These are phyloP conservation scores for Caenorhabditis imperialis DNA, from an alignment of 2,888 invertebrate species.

Conservation along the genomic window DNA sequence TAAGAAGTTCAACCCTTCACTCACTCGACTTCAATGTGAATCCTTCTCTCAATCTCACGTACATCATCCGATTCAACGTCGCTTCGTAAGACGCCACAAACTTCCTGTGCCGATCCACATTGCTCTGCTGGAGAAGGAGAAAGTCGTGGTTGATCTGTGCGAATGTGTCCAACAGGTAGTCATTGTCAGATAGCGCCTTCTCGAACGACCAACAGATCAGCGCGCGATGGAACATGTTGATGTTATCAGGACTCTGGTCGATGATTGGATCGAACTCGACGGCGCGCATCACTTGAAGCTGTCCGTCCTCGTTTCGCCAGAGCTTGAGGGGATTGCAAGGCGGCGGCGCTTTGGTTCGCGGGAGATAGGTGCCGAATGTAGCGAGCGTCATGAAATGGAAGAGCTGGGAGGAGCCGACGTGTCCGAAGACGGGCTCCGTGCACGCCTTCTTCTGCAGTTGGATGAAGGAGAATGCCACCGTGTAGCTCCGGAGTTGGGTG, in stretches of 20 bases:
- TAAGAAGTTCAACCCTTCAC: neutral
- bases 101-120: slow-evolving; percentile 53
- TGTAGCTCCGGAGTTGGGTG: slow-evolving; percentile 85
- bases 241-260: slow-evolving; percentile 15
- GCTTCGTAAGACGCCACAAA: slow-evolving; percentile 47
- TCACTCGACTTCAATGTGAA: slow-evolving; percentile 82
- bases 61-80: slow-evolving; percentile 83
- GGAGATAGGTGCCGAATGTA: slow-evolving; percentile 82
- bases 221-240: slow-evolving; percentile 77
- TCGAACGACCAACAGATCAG: slow-evolving; percentile 83
- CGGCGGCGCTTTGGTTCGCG: slow-evolving; percentile 38
- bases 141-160: slow-evolving; percentile 81
- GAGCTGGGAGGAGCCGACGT: slow-evolving; percentile 85
- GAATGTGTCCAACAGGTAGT: slow-evolving; percentile 64
- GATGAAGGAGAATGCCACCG: slow-evolving; percentile 86
- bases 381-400: slow-evolving; percentile 86
- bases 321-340: neutral
- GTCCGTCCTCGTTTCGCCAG: neutral
- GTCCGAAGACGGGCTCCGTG: slow-evolving; percentile 80
- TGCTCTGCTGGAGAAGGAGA: slow-evolving; percentile 62
- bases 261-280: slow-evolving; percentile 15
- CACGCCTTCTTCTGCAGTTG: slow-evolving; percentile 78
- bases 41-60: slow-evolving; percentile 86
- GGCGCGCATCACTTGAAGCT: slow-evolving; percentile 1
- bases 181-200: slow-evolving; percentile 78